A percentile compares a stretch with the other conserved stretches of the same genome.
phyloP scores from a whole-genome alignment of 2,888 invertebrate genomes.

The Archaeoteleia sp. region DNA sequence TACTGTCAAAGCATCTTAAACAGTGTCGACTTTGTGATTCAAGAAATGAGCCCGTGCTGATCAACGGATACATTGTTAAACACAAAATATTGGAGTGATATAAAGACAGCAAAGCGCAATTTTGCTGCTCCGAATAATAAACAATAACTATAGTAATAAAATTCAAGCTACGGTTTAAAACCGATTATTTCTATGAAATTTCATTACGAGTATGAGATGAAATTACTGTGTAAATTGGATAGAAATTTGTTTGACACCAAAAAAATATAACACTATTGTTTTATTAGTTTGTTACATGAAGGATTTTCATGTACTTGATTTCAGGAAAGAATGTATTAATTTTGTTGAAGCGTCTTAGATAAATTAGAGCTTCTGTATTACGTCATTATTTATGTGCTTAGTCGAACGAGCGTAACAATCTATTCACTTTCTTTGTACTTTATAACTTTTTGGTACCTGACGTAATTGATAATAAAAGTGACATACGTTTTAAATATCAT shows the following conservation, averaged over 20 bases:
- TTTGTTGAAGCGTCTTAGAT: constrained; percentile 7
- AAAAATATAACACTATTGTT: constrained; percentile 6
- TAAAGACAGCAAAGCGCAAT: constrained; percentile 2
- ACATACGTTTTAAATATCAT: neutral
- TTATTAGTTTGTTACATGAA: constrained; percentile 11
- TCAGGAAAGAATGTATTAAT: constrained; percentile 11
- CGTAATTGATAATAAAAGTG: constrained; percentile 14
- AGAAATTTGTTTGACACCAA: constrained; percentile 19
- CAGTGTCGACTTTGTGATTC: too few species aligned
- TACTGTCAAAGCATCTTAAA: too few species aligned
- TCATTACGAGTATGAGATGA: constrained; percentile 33
- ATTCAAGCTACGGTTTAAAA: constrained; percentile 22
- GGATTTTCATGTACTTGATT: constrained; percentile 28
- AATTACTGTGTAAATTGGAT: constrained; percentile 9
- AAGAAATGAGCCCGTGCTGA: too few species aligned
- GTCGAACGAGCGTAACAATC: neutral
- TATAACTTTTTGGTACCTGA: constrained; percentile 34
- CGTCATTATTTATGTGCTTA: constrained; percentile 1
- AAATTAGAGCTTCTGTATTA: constrained; percentile 6
- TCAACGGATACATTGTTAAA: constrained; percentile 3
- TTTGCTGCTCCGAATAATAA: constrained; percentile 20
- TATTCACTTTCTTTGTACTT: constrained; percentile 12
- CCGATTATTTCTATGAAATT: constrained; percentile 18
- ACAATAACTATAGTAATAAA: constrained; percentile 12
- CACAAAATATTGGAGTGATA: neutral